These are phyloP conservation scores for Galerucella pusilla DNA, from an alignment of 2,888 invertebrate species.

Conservation along the genomic window DNA sequence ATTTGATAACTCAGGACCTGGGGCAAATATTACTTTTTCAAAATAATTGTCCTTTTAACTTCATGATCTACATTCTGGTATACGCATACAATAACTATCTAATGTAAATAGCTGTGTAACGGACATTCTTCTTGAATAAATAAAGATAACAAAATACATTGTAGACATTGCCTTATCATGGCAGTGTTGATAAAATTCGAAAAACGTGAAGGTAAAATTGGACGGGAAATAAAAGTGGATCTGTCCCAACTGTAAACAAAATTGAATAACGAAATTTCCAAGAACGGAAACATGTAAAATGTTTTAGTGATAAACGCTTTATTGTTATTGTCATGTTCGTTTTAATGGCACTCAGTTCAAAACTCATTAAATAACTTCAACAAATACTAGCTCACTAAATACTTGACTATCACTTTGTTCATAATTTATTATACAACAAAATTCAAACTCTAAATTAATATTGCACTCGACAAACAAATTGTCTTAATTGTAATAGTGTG, in stretches of 20 bases:
- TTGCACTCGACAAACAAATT: too few species aligned
- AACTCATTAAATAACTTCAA: not conserved
- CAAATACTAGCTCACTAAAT: not conserved
- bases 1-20: too few species aligned
- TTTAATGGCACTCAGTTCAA: not conserved
- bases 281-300: constrained; percentile 5
- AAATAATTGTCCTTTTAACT: too few species aligned
- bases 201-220: constrained; percentile 9
- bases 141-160: constrained; percentile 10
- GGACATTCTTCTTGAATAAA: constrained; percentile 8
- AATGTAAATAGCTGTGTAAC: constrained; percentile 6
- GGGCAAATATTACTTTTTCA: too few species aligned
- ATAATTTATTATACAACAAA: too few species aligned
- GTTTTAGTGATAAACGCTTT: not conserved
- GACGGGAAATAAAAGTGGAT: not conserved
- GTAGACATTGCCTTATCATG: not conserved
- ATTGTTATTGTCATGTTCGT: not conserved
- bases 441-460: too few species aligned
- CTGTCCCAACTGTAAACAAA: constrained; percentile 2
- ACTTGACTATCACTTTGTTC: too few species aligned
- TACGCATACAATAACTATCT: not conserved
- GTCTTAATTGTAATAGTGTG: too few species aligned
- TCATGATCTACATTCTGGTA: too few species aligned
- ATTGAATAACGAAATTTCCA: constrained; percentile 3
- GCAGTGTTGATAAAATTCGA: constrained; percentile 3